phyloP scores from a whole-genome alignment of 2,113 vertebrate species.

The Pelmatolapia mariae region DNA sequence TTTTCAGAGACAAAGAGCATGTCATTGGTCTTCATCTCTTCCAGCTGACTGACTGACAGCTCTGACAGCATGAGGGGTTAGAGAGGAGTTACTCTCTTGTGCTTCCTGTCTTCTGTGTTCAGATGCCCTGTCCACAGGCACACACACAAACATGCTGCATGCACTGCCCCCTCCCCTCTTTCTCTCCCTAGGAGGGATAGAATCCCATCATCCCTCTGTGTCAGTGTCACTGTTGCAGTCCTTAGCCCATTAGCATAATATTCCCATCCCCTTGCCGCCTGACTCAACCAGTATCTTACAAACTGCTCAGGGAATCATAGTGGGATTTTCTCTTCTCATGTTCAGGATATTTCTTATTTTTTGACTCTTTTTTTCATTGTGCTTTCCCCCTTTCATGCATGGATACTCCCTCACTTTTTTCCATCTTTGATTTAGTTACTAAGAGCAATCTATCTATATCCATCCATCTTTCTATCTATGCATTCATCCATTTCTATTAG shows the following conservation, averaged over 20 bases:
- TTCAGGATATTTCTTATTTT: neutral
- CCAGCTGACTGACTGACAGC: conserved; percentile 23
- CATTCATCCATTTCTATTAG: neutral
- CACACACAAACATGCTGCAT: neutral
- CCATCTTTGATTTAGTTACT: neutral
- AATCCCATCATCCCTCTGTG: conserved; percentile 56
- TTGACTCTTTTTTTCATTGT: neutral
- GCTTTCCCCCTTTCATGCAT: neutral
- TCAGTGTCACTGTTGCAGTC: conserved; percentile 24
- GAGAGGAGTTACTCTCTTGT: neutral
- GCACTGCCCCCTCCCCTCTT: neutral
- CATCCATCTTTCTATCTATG: neutral
- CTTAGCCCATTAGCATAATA: conserved; percentile 58
- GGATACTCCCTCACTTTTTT: neutral
- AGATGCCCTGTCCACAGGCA: neutral
- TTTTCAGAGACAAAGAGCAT: neutral
- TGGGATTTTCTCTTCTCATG: neutral
- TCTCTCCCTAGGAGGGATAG: conserved; percentile 22
- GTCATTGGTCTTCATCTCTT: conserved; percentile 15
- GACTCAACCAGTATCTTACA: conserved; percentile 24
- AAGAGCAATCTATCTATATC: neutral
- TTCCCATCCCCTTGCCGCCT: conserved; percentile 55
- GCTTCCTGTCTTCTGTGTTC: neutral
- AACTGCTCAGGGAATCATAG: conserved; percentile 31
- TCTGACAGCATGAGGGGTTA: conserved; percentile 17